Evolutionary conservation across 2,888 invertebrate species (phyloP).

Genomic region (Noctua pronuba): DNA sequence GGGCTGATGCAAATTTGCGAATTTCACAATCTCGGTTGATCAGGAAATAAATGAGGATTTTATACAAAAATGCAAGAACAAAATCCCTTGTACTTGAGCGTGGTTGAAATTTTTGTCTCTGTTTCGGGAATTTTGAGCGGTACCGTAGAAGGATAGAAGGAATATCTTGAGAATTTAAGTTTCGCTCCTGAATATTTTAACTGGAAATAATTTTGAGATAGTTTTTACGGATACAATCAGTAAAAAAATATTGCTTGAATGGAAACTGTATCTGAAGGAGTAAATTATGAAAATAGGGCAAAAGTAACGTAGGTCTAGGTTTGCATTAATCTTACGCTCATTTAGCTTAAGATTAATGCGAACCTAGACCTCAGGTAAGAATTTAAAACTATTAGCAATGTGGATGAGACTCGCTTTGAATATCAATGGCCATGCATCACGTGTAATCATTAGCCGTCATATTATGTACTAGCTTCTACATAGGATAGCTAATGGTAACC

Average conservation of each 20-base stretch:
- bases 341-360: constrained; percentile 27
- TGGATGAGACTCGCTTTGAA: not conserved
- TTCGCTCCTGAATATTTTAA: constrained; percentile 53
- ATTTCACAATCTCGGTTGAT: constrained; percentile 82
- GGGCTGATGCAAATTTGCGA: constrained; percentile 84
- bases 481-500: too few relatives aligned
- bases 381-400: constrained; percentile 18
- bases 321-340: too few relatives aligned
- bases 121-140: constrained; percentile 67
- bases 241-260: constrained; percentile 11
- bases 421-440: not conserved
- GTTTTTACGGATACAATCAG: constrained; percentile 18
- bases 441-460: not conserved
- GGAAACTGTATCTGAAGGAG: not conserved
- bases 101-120: constrained; percentile 69
- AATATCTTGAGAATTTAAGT: constrained; percentile 44
- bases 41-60: constrained; percentile 85
- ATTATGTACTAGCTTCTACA: too few relatives aligned
- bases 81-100: constrained; percentile 73
- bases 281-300: constrained; percentile 31
- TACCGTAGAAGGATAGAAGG: constrained; percentile 47
- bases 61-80: constrained; percentile 84
- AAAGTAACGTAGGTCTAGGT: not conserved
- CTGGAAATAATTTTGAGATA: constrained; percentile 39
- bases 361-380: constrained; percentile 12